Conservation (phyloP, 2,113 vertebrate species). For the Rattus norvegicus region GRCr8 NC_086026.1:96562501-96563000, state of each 20-base stretch:
- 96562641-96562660: neutral
- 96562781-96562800: neutral
- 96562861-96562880: neutral
- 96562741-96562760: no score
- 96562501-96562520: neutral
- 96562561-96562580: neutral
- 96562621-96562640: constrained; percentile 17
- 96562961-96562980: neutral
- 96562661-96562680: neutral
- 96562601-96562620: constrained; percentile 30
- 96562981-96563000: neutral
- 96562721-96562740: no score
- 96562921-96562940: neutral
- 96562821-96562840: neutral
- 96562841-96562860: neutral
- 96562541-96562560: neutral
- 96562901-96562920: neutral
- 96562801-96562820: neutral
- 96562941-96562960: constrained; percentile 1
- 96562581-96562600: neutral
- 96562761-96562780: neutral
- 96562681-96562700: neutral
- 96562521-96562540: neutral
- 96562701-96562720: neutral
- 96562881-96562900: constrained; percentile 19